Percentiles rank a stretch among this genome's conserved stretches.
phyloP scores from a whole-genome alignment of 2,888 invertebrate species.

The Drosophila rellima region DNA sequence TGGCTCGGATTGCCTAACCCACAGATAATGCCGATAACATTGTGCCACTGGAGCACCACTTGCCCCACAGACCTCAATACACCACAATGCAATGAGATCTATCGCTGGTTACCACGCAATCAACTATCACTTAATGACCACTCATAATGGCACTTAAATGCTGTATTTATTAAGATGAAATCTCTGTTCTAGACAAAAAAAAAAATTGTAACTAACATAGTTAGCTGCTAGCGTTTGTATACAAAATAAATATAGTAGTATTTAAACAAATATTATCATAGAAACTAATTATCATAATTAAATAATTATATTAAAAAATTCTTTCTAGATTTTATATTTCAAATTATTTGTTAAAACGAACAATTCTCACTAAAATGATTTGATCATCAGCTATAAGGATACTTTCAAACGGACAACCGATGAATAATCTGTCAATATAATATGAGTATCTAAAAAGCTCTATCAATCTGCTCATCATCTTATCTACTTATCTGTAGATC shows the following conservation, averaged over 20 bases:
- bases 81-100: constrained; percentile 9
- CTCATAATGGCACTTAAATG: constrained; percentile 19
- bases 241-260: too few species aligned
- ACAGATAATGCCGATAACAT: constrained; percentile 29
- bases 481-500: background rate
- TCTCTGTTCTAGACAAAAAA: background rate
- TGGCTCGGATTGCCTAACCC: constrained; percentile 15
- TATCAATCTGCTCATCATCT: background rate
- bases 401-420: too few species aligned
- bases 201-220: background rate
- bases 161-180: background rate
- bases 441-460: background rate
- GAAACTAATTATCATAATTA: too few species aligned
- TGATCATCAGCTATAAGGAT: background rate
- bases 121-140: background rate
- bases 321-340: background rate
- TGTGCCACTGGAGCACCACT: constrained; percentile 19
- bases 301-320: too few species aligned
- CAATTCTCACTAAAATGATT: background rate
- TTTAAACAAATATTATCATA: too few species aligned
- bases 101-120: constrained; percentile 4
- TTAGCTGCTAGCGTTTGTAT: too few species aligned
- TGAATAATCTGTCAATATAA: too few species aligned
- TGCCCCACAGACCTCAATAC: constrained; percentile 40
- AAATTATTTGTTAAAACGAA: background rate